Conservation (phyloP, 2,113 vertebrate genomes). For the Colistium nudipinnis region DNA sequence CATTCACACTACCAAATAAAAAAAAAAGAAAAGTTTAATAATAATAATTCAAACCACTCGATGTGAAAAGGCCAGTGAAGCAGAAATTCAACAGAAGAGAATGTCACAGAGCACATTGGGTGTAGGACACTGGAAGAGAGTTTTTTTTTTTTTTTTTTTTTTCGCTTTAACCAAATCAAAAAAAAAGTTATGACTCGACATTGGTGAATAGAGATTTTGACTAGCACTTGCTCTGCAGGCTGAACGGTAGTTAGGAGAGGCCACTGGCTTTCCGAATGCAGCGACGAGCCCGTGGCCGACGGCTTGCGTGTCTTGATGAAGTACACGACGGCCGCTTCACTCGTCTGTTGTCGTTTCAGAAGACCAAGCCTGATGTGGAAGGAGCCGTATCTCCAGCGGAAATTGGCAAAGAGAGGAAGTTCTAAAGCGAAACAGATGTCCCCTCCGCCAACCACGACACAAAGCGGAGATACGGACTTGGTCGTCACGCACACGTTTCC, state of each 20-base stretch:
- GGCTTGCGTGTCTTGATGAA: not conserved
- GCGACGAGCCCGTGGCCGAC: not conserved
- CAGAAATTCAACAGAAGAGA: too few species aligned
- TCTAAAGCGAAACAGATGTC: conserved; percentile 29
- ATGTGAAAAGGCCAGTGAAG: too few species aligned
- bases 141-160: too few species aligned
- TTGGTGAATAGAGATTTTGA: too few species aligned
- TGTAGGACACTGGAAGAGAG: too few species aligned
- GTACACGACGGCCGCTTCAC: not conserved
- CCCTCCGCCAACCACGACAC: not conserved
- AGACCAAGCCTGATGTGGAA: conserved; percentile 43
- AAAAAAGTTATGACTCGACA: too few species aligned
- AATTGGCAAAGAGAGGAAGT: conserved; percentile 50
- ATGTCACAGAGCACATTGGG: too few species aligned
- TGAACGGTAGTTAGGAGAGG: too few species aligned
- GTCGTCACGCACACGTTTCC: not conserved
- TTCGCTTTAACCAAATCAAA: not conserved
- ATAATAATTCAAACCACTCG: too few species aligned
- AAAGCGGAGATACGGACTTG: too few species aligned
- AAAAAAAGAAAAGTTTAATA: too few species aligned
- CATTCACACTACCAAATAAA: not conserved
- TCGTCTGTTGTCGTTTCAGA: conserved; percentile 53
- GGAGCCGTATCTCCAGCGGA: conserved; percentile 25
- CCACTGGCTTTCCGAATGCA: not conserved
- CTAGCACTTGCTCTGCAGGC: not conserved